Conservation (phyloP, 2,113 vertebrate species). For the Rhinolophus ferrumequinum region DNA sequence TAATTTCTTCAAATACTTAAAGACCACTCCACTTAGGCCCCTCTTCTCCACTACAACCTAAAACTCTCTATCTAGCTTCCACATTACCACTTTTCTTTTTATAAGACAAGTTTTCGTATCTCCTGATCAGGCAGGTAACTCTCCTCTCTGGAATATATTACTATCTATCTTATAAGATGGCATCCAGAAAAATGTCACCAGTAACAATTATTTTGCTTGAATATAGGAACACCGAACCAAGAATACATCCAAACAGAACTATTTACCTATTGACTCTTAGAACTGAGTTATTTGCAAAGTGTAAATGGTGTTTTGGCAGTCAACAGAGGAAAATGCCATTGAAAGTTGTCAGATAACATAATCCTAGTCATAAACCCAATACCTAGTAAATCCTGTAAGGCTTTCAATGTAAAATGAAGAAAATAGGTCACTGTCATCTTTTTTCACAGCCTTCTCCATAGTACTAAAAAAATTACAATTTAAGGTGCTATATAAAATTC, state of each 20-base stretch:
- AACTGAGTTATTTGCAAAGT: not conserved
- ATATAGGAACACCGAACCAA: not conserved
- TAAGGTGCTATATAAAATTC: not conserved
- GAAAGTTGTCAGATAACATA: not conserved
- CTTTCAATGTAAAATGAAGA: conserved; percentile 55
- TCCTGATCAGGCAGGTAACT: not conserved
- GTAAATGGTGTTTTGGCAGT: not conserved
- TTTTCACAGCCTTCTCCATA: conserved; percentile 17
- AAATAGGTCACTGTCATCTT: conserved; percentile 46
- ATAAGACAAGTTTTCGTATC: not conserved
- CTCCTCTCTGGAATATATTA: not conserved
- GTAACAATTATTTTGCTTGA: not conserved
- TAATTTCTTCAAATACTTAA: conserved; percentile 20
- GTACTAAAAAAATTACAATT: not conserved
- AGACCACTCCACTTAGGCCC: not conserved
- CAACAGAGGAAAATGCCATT: not conserved
- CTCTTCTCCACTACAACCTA: not conserved
- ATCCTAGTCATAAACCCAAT: conserved; percentile 43
- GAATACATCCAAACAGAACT: not conserved
- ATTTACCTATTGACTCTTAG: not conserved
- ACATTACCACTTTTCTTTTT: not conserved
- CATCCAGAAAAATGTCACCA: not conserved
- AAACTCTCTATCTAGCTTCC: not conserved
- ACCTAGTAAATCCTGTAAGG: not conserved
- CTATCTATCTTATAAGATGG: not conserved